phyloP scores from a whole-genome alignment of 2,888 invertebrate species.

The Linnaemya vulpina region DNA sequence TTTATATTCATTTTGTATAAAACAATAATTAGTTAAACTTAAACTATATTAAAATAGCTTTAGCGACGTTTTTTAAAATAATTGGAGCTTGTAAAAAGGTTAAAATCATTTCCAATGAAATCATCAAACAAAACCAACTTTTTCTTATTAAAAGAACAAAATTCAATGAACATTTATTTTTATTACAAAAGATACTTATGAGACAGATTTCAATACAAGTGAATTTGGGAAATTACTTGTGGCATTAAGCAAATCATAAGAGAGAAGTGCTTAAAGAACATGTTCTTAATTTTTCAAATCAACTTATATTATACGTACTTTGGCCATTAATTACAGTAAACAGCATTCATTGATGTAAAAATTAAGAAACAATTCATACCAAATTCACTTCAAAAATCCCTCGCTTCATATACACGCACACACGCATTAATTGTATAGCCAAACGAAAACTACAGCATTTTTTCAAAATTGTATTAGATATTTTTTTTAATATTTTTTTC shows the following conservation, averaged over 20 bases:
- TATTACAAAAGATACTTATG: slow-evolving; percentile 82
- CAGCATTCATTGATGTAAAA: slow-evolving; percentile 21
- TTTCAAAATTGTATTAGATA: slow-evolving; percentile 20
- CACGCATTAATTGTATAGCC: slow-evolving; percentile 18
- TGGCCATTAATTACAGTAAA: slow-evolving; percentile 58
- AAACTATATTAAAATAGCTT: no score
- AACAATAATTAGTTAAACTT: no score
- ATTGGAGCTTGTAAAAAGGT: not conserved
- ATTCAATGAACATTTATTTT: slow-evolving; percentile 65
- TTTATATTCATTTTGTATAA: no score
- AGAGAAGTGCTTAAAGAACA: not conserved
- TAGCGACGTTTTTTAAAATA: no score
- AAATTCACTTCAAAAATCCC: slow-evolving; percentile 72
- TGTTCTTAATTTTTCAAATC: slow-evolving; percentile 22
- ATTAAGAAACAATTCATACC: slow-evolving; percentile 58
- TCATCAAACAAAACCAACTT: not conserved
- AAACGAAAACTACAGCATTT: not conserved
- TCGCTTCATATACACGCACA: slow-evolving; percentile 34
- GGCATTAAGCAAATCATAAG: slow-evolving; percentile 64
- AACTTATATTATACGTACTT: slow-evolving; percentile 26
- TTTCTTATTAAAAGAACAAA: slow-evolving; percentile 27
- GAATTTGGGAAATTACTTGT: slow-evolving; percentile 81
- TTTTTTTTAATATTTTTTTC: slow-evolving; percentile 30
- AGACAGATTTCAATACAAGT: slow-evolving; percentile 82
- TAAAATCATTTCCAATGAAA: slow-evolving; percentile 23